Base-by-base conservation (phyloP, 2,797 vertebrate species). In the Danio choprae region DNA sequence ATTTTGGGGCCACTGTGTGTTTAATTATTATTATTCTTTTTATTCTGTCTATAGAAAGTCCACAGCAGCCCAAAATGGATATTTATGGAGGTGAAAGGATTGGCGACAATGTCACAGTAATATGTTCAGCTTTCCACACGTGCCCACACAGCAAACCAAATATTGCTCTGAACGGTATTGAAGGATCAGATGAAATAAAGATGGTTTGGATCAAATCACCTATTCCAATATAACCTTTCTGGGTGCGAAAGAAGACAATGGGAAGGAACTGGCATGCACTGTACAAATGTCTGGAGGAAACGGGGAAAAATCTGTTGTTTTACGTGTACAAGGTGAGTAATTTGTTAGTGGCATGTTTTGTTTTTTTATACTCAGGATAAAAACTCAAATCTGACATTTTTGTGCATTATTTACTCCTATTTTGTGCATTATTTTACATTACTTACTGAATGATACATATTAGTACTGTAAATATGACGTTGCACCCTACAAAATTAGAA, bases 201-300 rank as follows among this genome's bases (percentile, higher is more conserved):
- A n/a, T 2, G 44, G 0, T 0, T 41, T 79, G 7, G 63, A 20
- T 1, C 87, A 78, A 50, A 53, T 1, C 4, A 55, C 74, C 0
- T 59, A 11, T 44, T 90, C 89, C 18, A 89, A 83, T 77, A 56
- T 91, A 1, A 90, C 87, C 13, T 91, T 88, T 40, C 83, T 91
- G 70, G 86, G 85, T 8, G 78, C 84, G 48, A 51, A 87, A 56
- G 77, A n/a, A 1, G 89, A 91, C 65, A 1, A 89, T 10, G 77
- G 84, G 7, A 87, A 88, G 77, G 0, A 74, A 72, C 73, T 92
- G 80, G 91, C 7, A 22, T 92, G 91, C 65, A 88, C n/a, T n/a
- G n/a, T n/a, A n/a, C n/a, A n/a, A n/a, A n/a, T n/a, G n/a, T n/a
- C n/a, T n/a, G n/a, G n/a, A n/a, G n/a, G n/a, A n/a, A n/a, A n/a